These are phyloP conservation scores for Crocodylus rhombifer DNA, from an alignment of 2,797 vertebrate species.

Conservation along the genomic window DNA sequence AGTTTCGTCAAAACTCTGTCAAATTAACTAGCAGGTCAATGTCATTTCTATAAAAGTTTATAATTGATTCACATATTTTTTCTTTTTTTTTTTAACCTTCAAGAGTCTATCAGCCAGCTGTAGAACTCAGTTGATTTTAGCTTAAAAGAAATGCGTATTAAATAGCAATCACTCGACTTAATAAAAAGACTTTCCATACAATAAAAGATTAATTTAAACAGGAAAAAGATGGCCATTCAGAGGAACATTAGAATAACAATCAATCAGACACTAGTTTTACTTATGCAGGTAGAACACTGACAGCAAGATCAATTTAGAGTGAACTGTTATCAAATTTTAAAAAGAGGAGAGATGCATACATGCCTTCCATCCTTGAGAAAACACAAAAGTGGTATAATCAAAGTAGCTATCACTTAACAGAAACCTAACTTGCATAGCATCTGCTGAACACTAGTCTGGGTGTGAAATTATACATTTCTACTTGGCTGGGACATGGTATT, in stretches of 20 bases:
- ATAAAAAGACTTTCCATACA: neutral
- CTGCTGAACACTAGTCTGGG: too few species aligned
- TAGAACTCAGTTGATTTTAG: neutral
- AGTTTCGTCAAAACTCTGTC: slow-evolving; percentile 56
- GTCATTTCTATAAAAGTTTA: slow-evolving; percentile 40
- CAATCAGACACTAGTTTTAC: neutral
- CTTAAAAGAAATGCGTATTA: neutral
- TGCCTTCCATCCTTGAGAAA: neutral
- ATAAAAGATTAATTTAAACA: neutral
- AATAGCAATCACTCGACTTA: neutral
- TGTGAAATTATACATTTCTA: too few species aligned
- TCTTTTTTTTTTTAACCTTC: neutral
- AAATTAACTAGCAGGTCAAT: slow-evolving; percentile 61
- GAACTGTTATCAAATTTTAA: neutral
- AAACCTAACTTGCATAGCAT: neutral
- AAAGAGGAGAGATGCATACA: neutral
- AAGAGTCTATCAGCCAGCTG: neutral
- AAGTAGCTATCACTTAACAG: neutral
- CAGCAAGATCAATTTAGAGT: neutral
- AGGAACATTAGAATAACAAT: neutral
- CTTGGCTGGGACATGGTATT: too few species aligned
- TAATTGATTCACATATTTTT: slow-evolving; percentile 16
- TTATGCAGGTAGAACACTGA: too few species aligned
- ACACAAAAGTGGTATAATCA: neutral
- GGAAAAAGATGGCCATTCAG: neutral